These are phyloP conservation scores for Balearica regulorum DNA, from an alignment of 2,797 vertebrate genomes.

Conservation along the genomic window DNA sequence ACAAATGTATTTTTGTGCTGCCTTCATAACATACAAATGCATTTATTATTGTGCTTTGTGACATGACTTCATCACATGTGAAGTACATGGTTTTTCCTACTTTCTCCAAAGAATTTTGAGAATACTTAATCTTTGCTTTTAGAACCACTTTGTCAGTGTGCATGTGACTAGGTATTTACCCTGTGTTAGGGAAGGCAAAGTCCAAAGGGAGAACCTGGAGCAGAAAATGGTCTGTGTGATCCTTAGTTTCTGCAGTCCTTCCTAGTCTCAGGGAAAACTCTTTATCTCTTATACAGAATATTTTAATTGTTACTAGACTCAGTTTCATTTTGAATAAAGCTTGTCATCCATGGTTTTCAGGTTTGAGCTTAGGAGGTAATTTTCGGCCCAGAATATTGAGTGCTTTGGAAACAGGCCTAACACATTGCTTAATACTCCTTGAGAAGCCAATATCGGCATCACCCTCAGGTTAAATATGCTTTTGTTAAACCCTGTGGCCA, in stretches of 20 bases:
- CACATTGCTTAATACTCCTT: not conserved
- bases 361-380: not conserved
- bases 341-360: not conserved
- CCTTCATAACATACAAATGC: not conserved
- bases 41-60: not conserved
- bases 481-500: not conserved
- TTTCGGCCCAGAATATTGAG: not conserved
- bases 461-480: not conserved
- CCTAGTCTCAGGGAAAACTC: not conserved
- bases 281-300: not conserved
- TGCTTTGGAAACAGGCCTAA: not conserved
- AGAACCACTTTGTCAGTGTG: not conserved
- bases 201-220: not conserved
- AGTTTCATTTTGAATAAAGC: not conserved
- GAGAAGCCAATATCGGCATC: not conserved
- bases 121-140: not conserved
- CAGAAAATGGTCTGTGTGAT: not conserved
- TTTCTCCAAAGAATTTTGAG: not conserved
- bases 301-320: not conserved
- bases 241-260: not conserved
- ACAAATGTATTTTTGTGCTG: not conserved
- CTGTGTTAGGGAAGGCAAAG: not conserved
- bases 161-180: not conserved
- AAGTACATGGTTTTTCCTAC: not conserved
- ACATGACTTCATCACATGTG: not conserved